These are phyloP conservation scores for Haliclona indistincta DNA, from an alignment of 37 sponge, comb jelly and placozoan species.

Conservation along the genomic window DNA sequence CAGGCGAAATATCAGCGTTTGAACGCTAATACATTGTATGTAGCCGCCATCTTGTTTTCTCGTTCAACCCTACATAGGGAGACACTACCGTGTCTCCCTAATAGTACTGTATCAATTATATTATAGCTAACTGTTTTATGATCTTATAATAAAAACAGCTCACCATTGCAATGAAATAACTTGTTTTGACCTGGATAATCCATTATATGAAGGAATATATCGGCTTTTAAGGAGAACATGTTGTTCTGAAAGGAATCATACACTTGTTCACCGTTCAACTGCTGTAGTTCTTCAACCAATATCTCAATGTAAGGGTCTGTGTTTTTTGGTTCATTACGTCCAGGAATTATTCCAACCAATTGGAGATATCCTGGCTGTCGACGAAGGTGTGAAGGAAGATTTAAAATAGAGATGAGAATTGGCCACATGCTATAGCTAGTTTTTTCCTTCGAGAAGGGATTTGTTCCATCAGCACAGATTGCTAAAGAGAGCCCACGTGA, in stretches of 20 bases:
- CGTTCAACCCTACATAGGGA: too few relatives aligned
- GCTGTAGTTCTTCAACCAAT: constrained; percentile 27
- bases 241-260: constrained; percentile 14
- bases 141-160: background rate
- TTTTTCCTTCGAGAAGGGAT: constrained; percentile 25
- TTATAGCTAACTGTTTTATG: too few relatives aligned
- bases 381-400: constrained; percentile 17
- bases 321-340: constrained; percentile 14
- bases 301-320: constrained; percentile 23
- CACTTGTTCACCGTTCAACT: background rate
- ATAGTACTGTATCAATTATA: too few relatives aligned
- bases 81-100: too few relatives aligned
- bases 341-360: constrained; percentile 39
- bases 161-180: background rate
- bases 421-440: constrained; percentile 34
- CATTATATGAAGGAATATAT: constrained; percentile 23
- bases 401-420: constrained; percentile 13
- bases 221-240: constrained; percentile 2
- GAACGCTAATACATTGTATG: too few relatives aligned
- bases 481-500: background rate
- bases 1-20: too few relatives aligned
- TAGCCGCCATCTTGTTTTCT: too few relatives aligned
- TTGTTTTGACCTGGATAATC: constrained; percentile 27
- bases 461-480: constrained; percentile 35
- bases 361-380: background rate